Conservation (phyloP, 2,113 vertebrate species). For the Chinchilla lanigera region DNA sequence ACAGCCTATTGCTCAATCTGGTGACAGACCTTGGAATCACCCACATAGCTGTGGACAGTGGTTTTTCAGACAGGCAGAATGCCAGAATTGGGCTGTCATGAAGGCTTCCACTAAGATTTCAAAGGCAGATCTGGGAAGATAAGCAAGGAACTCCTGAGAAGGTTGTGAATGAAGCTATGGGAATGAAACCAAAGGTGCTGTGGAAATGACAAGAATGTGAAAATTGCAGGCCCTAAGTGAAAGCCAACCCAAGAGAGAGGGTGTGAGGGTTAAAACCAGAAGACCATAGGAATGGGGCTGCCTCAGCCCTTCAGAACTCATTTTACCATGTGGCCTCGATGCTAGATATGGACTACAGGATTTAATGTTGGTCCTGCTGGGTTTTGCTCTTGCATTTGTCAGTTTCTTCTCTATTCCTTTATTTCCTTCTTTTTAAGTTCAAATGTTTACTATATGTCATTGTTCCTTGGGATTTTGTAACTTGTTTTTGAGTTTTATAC, state of each 20-base stretch:
- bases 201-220: background rate
- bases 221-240: background rate
- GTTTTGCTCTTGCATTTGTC: background rate
- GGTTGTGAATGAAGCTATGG: background rate
- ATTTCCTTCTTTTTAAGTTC: background rate
- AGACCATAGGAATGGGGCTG: background rate
- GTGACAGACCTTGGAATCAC: background rate
- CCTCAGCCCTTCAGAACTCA: background rate
- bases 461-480: background rate
- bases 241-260: background rate
- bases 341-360: background rate
- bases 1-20: background rate
- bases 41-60: background rate
- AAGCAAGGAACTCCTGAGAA: background rate
- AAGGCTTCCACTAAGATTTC: background rate
- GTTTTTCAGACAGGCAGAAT: background rate
- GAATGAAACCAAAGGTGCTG: background rate
- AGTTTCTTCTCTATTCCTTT: background rate
- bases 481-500: background rate
- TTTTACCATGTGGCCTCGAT: background rate
- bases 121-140: background rate
- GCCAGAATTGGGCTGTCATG: background rate
- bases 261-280: background rate
- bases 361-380: background rate
- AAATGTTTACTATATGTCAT: background rate